Evolutionary conservation across 2,797 vertebrate species (phyloP).

Genomic region (Girardinus metallicus): DNA sequence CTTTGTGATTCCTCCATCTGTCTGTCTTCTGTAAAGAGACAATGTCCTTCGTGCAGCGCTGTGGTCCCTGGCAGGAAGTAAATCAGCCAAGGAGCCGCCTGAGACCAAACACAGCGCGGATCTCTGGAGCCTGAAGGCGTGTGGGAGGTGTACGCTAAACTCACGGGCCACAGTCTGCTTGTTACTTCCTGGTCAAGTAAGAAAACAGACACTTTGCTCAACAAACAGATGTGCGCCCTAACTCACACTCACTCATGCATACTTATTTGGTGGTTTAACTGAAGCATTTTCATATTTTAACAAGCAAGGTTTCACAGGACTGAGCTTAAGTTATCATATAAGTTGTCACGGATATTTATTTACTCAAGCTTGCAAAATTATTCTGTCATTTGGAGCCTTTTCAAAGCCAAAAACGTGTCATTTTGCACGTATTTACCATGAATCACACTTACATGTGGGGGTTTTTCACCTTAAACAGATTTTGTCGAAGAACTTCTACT

Average conservation of each 20-base stretch:
- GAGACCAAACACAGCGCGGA: constrained; percentile 71
- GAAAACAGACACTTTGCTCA: constrained; percentile 67
- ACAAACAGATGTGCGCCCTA: constrained; percentile 55
- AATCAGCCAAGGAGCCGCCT: constrained; percentile 68
- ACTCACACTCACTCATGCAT: constrained; percentile 39
- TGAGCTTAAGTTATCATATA: not conserved
- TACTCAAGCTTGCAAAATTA: constrained; percentile 35
- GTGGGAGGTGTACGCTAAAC: constrained; percentile 68
- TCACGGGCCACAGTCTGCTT: constrained; percentile 61
- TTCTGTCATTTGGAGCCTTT: constrained; percentile 23
- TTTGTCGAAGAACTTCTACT: constrained; percentile 60
- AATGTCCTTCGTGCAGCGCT: constrained; percentile 50
- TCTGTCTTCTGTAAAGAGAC: constrained; percentile 54
- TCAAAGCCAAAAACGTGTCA: not conserved
- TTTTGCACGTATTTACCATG: constrained; percentile 40
- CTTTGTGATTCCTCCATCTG: constrained; percentile 55
- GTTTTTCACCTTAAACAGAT: constrained; percentile 51
- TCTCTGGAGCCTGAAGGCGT: constrained; percentile 70
- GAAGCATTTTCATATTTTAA: constrained; percentile 35
- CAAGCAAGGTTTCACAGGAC: not conserved
- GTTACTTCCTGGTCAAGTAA: constrained; percentile 63
- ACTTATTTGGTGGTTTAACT: constrained; percentile 19
- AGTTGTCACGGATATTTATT: constrained; percentile 23
- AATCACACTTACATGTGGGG: constrained; percentile 44
- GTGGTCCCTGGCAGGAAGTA: constrained; percentile 72